Conservation (phyloP, 2,888 invertebrate species). For the Coecobrya sp. region DNA sequence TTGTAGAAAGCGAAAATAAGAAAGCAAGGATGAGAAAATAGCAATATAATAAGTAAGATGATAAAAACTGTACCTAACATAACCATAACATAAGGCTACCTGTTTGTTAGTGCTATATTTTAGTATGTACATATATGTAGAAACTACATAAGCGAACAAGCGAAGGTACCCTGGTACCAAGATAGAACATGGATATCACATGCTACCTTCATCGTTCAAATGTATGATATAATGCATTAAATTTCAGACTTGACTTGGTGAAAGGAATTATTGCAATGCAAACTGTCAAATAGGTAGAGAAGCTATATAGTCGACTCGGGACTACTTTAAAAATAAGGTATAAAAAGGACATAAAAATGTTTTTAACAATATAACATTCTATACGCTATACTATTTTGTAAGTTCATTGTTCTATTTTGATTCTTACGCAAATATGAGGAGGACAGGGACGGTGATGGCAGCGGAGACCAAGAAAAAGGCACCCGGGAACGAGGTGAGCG, state of each 20-base stretch:
- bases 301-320: too few relatives aligned
- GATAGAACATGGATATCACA: slow-evolving; percentile 7
- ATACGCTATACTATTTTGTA: neutral
- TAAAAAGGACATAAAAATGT: neutral
- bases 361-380: neutral
- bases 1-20: neutral
- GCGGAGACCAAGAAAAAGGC: slow-evolving; percentile 86
- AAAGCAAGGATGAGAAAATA: neutral
- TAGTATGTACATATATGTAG: neutral
- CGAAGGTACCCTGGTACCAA: too few relatives aligned
- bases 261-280: slow-evolving; percentile 31
- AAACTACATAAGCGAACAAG: too few relatives aligned
- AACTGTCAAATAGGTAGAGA: slow-evolving; percentile 7
- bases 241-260: neutral
- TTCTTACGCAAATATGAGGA: slow-evolving; percentile 86
- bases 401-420: neutral
- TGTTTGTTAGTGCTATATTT: neutral
- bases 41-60: neutral
- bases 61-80: slow-evolving; percentile 18
- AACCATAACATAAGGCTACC: slow-evolving; percentile 9
- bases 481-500: slow-evolving; percentile 86
- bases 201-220: neutral
- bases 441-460: slow-evolving; percentile 86
- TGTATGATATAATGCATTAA: neutral
- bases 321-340: neutral